Base-by-base conservation (phyloP, 2,888 invertebrate species). In the Ophonus ardosiacus region DNA sequence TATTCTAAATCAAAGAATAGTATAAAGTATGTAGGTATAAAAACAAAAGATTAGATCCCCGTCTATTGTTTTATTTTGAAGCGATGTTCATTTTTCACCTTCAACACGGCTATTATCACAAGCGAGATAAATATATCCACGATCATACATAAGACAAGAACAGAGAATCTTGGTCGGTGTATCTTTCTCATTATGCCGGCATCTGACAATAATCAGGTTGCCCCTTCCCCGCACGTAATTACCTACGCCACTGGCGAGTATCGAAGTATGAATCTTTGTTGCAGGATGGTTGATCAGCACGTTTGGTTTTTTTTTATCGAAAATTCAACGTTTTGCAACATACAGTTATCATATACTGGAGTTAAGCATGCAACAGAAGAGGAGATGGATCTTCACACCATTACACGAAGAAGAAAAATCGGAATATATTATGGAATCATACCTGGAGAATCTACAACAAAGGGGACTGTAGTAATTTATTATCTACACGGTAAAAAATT, bases 151-250 rank as follows among this genome's bases (percentile, higher is more conserved):
- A 31, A 51, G 21, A 40, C 18, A 78, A 51, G 24, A 17, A 65
- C 56, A 78, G 24, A n/a, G 31, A 7, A 18, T 18, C 38, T 43
- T 18, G 10, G n/a, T 59, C 83, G 76, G 84, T 61, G 84, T 15
- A 84, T 84, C 84, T 84, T 83, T 84, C 84, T 78, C 78, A 84
- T 84, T 84, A 84, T 84, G 63, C 84, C 78, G 84, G 84, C 84
- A 84, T 84, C 84, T 84, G 84, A 84, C 84, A 84, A 84, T 71
- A 84, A 84, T 84, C 84, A 61, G 38, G 61, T 24, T 78, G 59
- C 63, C 63, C 84, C 51, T 24, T 61, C 78, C 61, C 83, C 43
- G 61, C 84, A 84, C 56, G 78, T 84, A 84, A 84, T 84, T 84
- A 84, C 65, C 40, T 24, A 59, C 56, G 65, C 78, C 51, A 61